phyloP scores from a whole-genome alignment of 2,113 vertebrate genomes.

The Xerus inauris region DNA sequence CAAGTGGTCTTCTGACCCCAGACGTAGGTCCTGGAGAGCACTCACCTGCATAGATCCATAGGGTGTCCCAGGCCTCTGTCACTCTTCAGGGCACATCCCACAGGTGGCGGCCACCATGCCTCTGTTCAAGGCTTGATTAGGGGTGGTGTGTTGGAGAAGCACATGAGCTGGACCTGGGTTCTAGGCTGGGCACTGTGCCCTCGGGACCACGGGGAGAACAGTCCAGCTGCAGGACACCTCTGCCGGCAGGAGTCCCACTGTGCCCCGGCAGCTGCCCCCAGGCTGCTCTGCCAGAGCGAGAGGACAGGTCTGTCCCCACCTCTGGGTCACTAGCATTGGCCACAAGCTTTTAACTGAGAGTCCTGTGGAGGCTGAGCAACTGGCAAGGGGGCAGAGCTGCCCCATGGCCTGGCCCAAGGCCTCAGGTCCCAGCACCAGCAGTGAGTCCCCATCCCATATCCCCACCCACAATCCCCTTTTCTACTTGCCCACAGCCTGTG shows the following conservation, averaged over 20 bases:
- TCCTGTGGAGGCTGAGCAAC: not conserved
- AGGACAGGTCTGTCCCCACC: no score
- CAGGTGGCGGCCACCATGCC: rapidly evolving
- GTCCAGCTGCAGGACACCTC: not conserved
- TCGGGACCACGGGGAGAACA: not conserved
- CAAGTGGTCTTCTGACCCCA: rapidly evolving
- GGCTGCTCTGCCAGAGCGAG: not conserved
- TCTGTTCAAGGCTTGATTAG: rapidly evolving
- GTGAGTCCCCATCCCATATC: no score
- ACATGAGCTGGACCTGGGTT: rapidly evolving
- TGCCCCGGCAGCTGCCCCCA: not conserved
- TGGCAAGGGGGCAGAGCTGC: not conserved
- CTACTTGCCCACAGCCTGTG: not conserved
- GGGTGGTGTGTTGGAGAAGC: rapidly evolving
- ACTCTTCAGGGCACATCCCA: no score
- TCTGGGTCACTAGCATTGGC: not conserved
- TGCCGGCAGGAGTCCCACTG: no score
- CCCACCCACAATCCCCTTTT: not conserved
- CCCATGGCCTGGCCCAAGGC: not conserved
- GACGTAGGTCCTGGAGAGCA: rapidly evolving
- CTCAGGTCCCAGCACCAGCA: no score
- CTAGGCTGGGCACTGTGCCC: not conserved
- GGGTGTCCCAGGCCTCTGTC: rapidly evolving
- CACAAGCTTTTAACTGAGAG: not conserved
- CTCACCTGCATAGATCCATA: rapidly evolving